These are phyloP conservation scores for Drosophila putrida DNA, from an alignment of 2,888 invertebrate species.

Conservation along the genomic window DNA sequence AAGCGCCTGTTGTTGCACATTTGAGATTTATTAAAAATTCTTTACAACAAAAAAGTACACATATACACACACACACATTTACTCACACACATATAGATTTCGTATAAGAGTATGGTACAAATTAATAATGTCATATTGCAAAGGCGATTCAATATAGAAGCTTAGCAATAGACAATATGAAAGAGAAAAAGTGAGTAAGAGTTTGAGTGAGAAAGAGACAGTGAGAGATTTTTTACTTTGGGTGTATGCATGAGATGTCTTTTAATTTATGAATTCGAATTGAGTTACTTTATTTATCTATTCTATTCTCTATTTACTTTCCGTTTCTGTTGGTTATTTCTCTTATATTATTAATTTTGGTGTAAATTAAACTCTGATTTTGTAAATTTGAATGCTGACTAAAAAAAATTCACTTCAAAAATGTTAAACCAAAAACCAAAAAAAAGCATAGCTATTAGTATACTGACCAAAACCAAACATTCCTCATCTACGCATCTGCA, in stretches of 20 bases:
- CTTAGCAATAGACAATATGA: constrained; percentile 26
- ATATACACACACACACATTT: constrained; percentile 24
- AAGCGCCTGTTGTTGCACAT: constrained; percentile 74
- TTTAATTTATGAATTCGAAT: constrained; percentile 59
- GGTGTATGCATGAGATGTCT: constrained; percentile 46
- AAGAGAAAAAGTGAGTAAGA: constrained; percentile 24
- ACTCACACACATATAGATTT: constrained; percentile 40
- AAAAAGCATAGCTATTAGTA: constrained; percentile 58
- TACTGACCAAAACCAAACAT: constrained; percentile 76
- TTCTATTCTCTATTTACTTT: constrained; percentile 15
- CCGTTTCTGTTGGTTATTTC: constrained; percentile 15
- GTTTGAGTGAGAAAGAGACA: constrained; percentile 26
- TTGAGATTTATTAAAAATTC: constrained; percentile 85
- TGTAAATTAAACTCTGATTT: constrained; percentile 54
- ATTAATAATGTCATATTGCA: constrained; percentile 84
- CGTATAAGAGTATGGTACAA: constrained; percentile 81
- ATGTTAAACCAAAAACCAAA: constrained; percentile 5
- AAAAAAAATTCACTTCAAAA: constrained; percentile 25
- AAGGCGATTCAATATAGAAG: constrained; percentile 80
- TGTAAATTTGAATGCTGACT: constrained; percentile 77
- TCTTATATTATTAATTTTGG: constrained; percentile 23
- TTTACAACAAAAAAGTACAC: constrained; percentile 69
- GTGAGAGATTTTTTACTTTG: constrained; percentile 21
- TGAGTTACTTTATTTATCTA: constrained; percentile 51
- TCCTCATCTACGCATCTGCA: constrained; percentile 87